These are phyloP conservation scores for Nomada hirtipes DNA, from an alignment of 2,888 invertebrate genomes.

Conservation along the genomic window DNA sequence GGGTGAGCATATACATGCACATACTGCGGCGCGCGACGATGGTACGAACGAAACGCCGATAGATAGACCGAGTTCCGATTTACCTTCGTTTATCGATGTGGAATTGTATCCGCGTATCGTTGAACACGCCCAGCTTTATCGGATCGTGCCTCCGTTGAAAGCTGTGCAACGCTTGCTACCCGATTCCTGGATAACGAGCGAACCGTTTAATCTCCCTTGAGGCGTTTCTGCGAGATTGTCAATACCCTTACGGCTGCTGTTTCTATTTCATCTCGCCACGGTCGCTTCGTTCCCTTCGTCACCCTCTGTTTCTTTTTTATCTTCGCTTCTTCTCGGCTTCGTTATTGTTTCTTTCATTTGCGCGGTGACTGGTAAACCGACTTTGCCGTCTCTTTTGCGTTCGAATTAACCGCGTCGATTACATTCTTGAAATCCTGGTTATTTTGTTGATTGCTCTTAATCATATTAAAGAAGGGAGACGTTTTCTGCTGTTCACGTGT, in stretches of 20 bases:
- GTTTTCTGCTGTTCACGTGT: no score
- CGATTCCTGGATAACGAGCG: conserved; percentile 38
- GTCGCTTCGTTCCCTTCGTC: no score
- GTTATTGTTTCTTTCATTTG: no score
- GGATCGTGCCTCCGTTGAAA: conserved; percentile 26
- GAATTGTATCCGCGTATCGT: conserved; percentile 32
- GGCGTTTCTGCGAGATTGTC: conserved; percentile 15
- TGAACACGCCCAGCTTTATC: conserved; percentile 18
- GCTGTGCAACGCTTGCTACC: conserved; percentile 25
- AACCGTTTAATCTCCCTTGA: conserved; percentile 48
- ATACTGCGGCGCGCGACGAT: conserved; percentile 18
- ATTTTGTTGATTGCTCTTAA: no score
- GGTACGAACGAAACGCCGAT: conserved; percentile 38
- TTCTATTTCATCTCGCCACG: conserved; percentile 1
- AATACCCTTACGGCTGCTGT: background rate
- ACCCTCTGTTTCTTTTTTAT: no score
- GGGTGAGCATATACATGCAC: conserved; percentile 73
- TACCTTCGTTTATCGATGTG: conserved; percentile 39
- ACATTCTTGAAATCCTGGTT: no score
- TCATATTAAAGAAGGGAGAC: no score
- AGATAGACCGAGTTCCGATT: conserved; percentile 51
- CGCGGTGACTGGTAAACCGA: no score
- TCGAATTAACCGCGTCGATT: no score
- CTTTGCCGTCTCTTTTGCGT: no score
- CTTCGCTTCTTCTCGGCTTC: no score